Evolutionary conservation across 2,797 vertebrate genomes (phyloP).

Genomic region (Protonibea diacanthus): DNA sequence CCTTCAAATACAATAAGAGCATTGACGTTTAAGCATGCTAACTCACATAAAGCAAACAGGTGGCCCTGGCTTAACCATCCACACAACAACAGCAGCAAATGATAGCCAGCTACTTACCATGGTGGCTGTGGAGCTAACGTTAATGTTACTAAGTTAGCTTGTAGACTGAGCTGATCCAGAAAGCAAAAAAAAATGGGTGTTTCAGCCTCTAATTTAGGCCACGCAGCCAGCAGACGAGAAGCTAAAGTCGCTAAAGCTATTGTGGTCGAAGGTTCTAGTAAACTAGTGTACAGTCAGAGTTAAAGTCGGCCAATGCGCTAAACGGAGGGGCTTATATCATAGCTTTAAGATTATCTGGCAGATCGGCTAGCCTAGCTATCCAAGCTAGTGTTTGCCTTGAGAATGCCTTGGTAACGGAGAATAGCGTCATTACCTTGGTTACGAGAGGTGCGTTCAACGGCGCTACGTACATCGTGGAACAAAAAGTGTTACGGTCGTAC

Average conservation of each 20-base stretch:
- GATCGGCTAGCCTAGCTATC: conserved; percentile 68
- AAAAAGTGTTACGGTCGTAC: rapidly evolving
- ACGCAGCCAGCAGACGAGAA: conserved; percentile 4
- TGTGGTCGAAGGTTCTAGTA: not conserved
- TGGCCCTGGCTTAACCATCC: not conserved
- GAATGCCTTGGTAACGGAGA: conserved; percentile 77
- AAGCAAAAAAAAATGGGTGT: conserved; percentile 18
- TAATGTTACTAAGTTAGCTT: conserved; percentile 45
- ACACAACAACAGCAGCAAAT: conserved; percentile 1
- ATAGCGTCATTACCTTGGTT: conserved; percentile 84
- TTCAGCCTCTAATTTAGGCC: conserved; percentile 42
- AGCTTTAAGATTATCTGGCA: conserved; percentile 67
- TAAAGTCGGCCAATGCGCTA: not conserved
- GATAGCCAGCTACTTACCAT: conserved; percentile 77
- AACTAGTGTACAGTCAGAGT: not conserved
- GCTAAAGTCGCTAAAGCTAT: not conserved
- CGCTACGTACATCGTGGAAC: conserved; percentile 33
- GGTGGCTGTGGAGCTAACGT: conserved; percentile 67
- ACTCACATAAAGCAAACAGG: conserved; percentile 32
- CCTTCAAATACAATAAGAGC: not conserved
- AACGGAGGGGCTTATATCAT: conserved; percentile 36
- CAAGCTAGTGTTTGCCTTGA: conserved; percentile 74
- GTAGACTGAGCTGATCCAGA: conserved; percentile 34
- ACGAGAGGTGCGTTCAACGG: conserved; percentile 72
- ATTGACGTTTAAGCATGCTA: conserved; percentile 10